Evolutionary conservation across 2,888 invertebrate genomes (phyloP), one percentile per base, ranked within the genome.

Genomic region (Cerceris ruficornis): DNA sequence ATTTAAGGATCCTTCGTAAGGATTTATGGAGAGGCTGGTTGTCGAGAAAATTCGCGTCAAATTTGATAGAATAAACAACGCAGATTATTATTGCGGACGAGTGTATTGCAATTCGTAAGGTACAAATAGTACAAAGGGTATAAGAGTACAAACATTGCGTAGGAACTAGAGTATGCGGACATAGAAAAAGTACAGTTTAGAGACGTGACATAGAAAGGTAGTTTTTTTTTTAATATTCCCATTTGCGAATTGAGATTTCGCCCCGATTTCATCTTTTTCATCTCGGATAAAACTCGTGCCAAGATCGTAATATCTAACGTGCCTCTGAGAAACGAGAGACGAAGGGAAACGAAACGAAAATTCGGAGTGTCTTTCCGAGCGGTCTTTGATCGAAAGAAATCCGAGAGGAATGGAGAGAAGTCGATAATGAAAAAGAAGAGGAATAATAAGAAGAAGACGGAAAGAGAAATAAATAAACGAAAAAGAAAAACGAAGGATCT

Each of bases 101-200:
- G 89, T 92, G 91, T 92, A 92, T 91, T 92, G 91, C 90, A 90
- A 91, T 91, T 92, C 86, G 88, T 89, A 90, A 91, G 91, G 91
- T 92, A 92, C 91, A 92, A 92, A 92, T 90, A 90, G 91, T 92
- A 91, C 88, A 92, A 91, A 92, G 92, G 91, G 89, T 92, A 92
- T 91, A 90, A 91, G 91, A 91, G 91, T 92, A 92, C 91, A 91
- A 92, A 92, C 89, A 91, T 91, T 90, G 90, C 91, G 86, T 92
- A 92, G 92, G 92, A 92, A 92, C 91, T 92, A 91, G 91, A 90
- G 86, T 88, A 91, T 90, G 90, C 89, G 91, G 91, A 92, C 91
- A 92, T 91, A 89, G 90, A 91, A 90, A 91, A 89, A 91, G 89
- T 87, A 91, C 89, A 90, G 88, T 88, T 86, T 89, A 88, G 84